phyloP scores from a whole-genome alignment of 2,797 vertebrate species.

The Mus minutoides region DNA sequence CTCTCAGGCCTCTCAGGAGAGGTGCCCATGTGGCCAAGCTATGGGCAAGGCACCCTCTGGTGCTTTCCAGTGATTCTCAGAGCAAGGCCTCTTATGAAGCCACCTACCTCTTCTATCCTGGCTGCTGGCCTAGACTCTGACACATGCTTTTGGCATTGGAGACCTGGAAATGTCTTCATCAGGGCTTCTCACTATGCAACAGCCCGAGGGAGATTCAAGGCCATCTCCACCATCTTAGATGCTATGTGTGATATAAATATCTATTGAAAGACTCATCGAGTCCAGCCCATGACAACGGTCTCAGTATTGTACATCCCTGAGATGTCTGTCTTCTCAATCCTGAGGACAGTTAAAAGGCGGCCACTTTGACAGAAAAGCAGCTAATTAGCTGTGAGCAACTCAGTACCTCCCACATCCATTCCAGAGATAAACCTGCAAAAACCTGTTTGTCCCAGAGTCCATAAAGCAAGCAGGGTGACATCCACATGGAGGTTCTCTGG shows the following conservation, averaged over 20 bases:
- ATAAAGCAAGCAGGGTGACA: fast-evolving
- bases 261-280: fast-evolving
- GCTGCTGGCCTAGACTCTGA: background rate
- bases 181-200: background rate
- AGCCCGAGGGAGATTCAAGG: background rate
- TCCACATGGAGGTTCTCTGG: background rate
- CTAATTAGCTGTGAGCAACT: background rate
- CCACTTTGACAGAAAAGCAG: background rate
- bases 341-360: background rate
- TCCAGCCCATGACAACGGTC: background rate
- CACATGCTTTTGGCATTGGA: background rate
- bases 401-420: too few species aligned
- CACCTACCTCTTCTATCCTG: background rate
- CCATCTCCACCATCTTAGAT: background rate
- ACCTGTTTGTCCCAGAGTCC: background rate
- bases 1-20: background rate
- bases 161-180: background rate
- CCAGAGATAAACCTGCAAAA: background rate
- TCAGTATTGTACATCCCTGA: background rate
- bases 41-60: fast-evolving
- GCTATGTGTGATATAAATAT: background rate
- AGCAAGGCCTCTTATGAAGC: background rate
- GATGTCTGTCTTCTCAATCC: background rate
- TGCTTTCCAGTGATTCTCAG: background rate
- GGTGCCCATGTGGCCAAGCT: background rate